These are phyloP conservation scores for Pseudeuparius sepicola DNA, from an alignment of 2,888 invertebrate genomes.

Conservation along the genomic window DNA sequence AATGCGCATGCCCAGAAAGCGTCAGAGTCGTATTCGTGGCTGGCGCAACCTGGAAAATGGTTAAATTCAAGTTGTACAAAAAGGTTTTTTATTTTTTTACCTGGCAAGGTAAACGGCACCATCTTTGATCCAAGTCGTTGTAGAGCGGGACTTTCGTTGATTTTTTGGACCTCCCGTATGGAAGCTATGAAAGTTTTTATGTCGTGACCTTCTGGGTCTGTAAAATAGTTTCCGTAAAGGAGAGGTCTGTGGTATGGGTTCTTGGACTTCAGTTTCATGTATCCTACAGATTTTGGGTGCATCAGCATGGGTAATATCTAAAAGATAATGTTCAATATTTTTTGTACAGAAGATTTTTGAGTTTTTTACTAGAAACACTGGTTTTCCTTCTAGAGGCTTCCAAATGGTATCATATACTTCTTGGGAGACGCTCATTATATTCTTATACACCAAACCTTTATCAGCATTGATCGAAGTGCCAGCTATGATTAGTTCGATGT, in stretches of 20 bases:
- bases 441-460: constrained; percentile 28
- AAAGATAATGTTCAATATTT: constrained; percentile 18
- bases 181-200: constrained; percentile 33
- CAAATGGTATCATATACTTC: constrained; percentile 47
- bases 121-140: constrained; percentile 29
- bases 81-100: constrained; percentile 13
- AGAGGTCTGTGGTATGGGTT: constrained; percentile 63
- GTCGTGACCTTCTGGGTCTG: constrained; percentile 47
- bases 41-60: constrained; percentile 32
- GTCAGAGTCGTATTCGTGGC: constrained; percentile 37
- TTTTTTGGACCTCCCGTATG: constrained; percentile 42
- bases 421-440: constrained; percentile 45
- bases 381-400: constrained; percentile 41
- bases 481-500: constrained; percentile 59
- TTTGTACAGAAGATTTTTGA: too few relatives aligned
- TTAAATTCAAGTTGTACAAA: constrained; percentile 2
- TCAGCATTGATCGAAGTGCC: constrained; percentile 40
- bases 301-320: constrained; percentile 57
- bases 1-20: constrained; percentile 46
- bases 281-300: constrained; percentile 61
- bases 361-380: constrained; percentile 26
- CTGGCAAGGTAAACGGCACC: constrained; percentile 23
- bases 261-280: constrained; percentile 54
- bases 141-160: constrained; percentile 42
- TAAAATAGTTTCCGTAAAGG: constrained; percentile 74